These are phyloP conservation scores for Sebastes vulpes DNA, from an alignment of 2,797 vertebrate genomes.

Conservation along the genomic window DNA sequence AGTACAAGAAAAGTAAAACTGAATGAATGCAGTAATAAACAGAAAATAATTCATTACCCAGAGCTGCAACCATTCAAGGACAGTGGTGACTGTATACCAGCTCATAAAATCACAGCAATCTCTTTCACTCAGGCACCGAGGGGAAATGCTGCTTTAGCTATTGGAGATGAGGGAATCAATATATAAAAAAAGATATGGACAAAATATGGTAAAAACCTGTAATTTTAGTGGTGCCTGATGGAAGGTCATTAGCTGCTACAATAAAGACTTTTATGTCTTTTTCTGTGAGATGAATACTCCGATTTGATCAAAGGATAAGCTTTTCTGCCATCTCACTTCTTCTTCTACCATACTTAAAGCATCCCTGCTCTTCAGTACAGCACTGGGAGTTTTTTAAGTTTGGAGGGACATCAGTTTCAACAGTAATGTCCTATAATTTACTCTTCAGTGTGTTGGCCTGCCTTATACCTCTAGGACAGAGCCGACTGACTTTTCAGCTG, in stretches of 20 bases:
- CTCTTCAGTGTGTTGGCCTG: neutral
- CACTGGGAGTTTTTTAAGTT: neutral
- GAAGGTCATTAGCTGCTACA: conserved; percentile 35
- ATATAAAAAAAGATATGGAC: conserved; percentile 33
- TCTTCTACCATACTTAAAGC: neutral
- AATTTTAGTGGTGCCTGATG: conserved; percentile 5
- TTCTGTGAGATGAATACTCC: conserved; percentile 7
- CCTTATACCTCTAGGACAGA: conserved; percentile 12
- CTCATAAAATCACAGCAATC: conserved; percentile 35
- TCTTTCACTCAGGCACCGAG: conserved; percentile 7
- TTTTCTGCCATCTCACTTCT: neutral
- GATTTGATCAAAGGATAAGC: conserved; percentile 21
- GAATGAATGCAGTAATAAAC: conserved; percentile 19
- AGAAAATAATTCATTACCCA: conserved; percentile 6
- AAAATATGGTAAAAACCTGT: conserved; percentile 28
- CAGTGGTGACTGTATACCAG: conserved; percentile 26
- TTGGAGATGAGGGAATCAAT: conserved; percentile 32
- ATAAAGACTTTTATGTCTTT: conserved; percentile 34
- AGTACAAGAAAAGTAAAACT: conserved; percentile 14
- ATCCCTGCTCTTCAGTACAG: neutral
- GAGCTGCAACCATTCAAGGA: conserved; percentile 40
- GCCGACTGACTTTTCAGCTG: conserved; percentile 18
- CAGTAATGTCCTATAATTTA: conserved; percentile 39
- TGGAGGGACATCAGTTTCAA: conserved; percentile 22
- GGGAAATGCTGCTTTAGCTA: conserved; percentile 1